Conservation (phyloP, 1,140 invertebrate species). For the Ceratina calcarata region DNA sequence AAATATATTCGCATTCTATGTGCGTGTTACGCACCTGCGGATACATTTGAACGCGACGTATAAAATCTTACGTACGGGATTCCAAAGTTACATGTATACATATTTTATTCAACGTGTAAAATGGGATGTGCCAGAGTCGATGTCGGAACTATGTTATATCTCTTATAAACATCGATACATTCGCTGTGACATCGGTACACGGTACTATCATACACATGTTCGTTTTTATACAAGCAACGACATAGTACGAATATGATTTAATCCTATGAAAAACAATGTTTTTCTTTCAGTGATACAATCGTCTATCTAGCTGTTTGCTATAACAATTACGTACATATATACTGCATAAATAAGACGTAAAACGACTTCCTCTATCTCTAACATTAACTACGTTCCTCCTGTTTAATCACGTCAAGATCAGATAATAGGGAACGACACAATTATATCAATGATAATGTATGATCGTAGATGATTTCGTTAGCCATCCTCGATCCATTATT, state of each 20-base stretch:
- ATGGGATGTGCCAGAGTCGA: too few relatives aligned
- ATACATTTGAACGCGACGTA: too few relatives aligned
- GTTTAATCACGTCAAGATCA: constrained; percentile 43
- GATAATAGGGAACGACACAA: neutral
- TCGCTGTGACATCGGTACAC: neutral
- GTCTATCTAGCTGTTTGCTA: neutral
- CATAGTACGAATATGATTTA: constrained; percentile 1
- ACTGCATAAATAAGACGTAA: constrained; percentile 3
- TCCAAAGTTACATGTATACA: too few relatives aligned
- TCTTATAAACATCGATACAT: neutral
- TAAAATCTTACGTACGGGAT: too few relatives aligned
- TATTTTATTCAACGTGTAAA: too few relatives aligned
- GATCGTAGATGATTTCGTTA: neutral
- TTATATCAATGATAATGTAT: neutral
- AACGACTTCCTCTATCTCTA: neutral
- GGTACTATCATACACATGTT: neutral
- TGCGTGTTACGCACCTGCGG: too few relatives aligned
- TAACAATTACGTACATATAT: constrained; percentile 17
- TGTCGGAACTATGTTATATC: neutral
- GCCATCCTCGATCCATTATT: neutral
- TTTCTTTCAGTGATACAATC: constrained; percentile 6
- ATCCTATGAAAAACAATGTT: constrained; percentile 17
- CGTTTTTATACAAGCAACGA: neutral
- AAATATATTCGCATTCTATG: too few relatives aligned
- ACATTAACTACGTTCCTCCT: constrained; percentile 37